phyloP scores from a whole-genome alignment of 2,888 invertebrate species.

The Eledona agricola region DNA sequence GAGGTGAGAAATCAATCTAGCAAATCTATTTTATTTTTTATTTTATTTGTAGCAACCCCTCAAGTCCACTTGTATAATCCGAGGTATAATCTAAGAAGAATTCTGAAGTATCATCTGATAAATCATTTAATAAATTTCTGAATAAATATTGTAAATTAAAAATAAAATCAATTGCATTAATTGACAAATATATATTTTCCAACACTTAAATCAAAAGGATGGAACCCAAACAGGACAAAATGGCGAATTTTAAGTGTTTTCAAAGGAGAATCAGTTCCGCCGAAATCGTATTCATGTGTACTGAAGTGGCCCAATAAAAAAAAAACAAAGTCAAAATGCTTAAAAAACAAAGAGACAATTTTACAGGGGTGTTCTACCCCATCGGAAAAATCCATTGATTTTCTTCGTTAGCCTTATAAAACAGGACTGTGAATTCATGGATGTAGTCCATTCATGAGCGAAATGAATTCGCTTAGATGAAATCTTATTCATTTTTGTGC shows the following conservation, averaged over 20 bases:
- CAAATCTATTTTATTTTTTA: slow-evolving; percentile 12
- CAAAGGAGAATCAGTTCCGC: slow-evolving; percentile 18
- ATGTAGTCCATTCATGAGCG: too few species aligned
- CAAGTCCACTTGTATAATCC: slow-evolving; percentile 19
- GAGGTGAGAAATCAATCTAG: slow-evolving; percentile 20
- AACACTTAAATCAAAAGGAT: slow-evolving; percentile 18
- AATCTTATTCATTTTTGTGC: too few species aligned
- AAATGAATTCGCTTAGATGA: too few species aligned
- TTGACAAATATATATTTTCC: slow-evolving; percentile 20
- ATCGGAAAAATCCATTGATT: too few species aligned
- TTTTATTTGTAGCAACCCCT: slow-evolving; percentile 19
- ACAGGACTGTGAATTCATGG: too few species aligned
- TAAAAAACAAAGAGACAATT: slow-evolving; percentile 20
- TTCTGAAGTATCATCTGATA: slow-evolving; percentile 16
- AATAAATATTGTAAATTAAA: slow-evolving; percentile 18
- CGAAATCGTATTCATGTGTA: slow-evolving; percentile 17
- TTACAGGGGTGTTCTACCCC: too few species aligned
- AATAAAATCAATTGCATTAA: slow-evolving; percentile 18
- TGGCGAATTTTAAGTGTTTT: slow-evolving; percentile 15
- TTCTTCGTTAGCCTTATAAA: too few species aligned
- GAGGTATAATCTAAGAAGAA: too few species aligned
- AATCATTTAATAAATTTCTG: slow-evolving; percentile 12
- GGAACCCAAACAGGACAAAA: slow-evolving; percentile 18
- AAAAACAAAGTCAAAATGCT: slow-evolving; percentile 13
- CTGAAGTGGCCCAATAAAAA: slow-evolving; percentile 8